Evolutionary conservation across 2,888 invertebrate species (phyloP).

Genomic region (Trichogramma evanescens): DNA sequence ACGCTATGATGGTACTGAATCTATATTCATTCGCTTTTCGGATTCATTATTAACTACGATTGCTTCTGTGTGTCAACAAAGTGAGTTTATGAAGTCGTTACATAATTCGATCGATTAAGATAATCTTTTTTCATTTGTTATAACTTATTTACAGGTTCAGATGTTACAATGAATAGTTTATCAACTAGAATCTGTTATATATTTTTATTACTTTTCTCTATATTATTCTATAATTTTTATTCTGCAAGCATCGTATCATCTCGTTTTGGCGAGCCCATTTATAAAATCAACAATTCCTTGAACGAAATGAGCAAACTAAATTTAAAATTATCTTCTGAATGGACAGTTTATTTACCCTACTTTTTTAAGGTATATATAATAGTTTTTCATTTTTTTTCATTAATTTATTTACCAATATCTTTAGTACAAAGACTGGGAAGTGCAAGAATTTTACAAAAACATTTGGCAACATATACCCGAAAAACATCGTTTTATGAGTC

Average conservation of each 20-base stretch:
- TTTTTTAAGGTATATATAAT: neutral
- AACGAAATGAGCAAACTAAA: no score
- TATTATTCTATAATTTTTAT: slow-evolving; percentile 39
- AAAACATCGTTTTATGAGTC: slow-evolving; percentile 26
- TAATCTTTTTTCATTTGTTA: neutral
- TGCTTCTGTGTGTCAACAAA: slow-evolving; percentile 33
- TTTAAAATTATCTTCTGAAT: neutral
- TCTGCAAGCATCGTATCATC: slow-evolving; percentile 38
- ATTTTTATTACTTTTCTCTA: slow-evolving; percentile 32
- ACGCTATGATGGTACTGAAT: slow-evolving; percentile 18
- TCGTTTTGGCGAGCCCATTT: slow-evolving; percentile 34
- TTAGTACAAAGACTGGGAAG: slow-evolving; percentile 27
- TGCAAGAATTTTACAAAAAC: slow-evolving; percentile 23
- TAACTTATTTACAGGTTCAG: slow-evolving; percentile 27
- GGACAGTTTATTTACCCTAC: neutral
- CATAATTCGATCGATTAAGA: no score
- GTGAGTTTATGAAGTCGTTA: slow-evolving; percentile 13
- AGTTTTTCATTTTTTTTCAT: neutral
- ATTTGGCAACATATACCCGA: slow-evolving; percentile 31
- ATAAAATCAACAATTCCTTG: no score
- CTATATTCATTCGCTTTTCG: slow-evolving; percentile 7
- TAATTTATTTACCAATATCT: neutral
- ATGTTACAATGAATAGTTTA: slow-evolving; percentile 28
- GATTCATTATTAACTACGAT: slow-evolving; percentile 23
- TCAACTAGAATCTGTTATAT: slow-evolving; percentile 34